Evolutionary conservation across 2,888 invertebrate genomes (phyloP).

Genomic region (Ochropacha duplaris): DNA sequence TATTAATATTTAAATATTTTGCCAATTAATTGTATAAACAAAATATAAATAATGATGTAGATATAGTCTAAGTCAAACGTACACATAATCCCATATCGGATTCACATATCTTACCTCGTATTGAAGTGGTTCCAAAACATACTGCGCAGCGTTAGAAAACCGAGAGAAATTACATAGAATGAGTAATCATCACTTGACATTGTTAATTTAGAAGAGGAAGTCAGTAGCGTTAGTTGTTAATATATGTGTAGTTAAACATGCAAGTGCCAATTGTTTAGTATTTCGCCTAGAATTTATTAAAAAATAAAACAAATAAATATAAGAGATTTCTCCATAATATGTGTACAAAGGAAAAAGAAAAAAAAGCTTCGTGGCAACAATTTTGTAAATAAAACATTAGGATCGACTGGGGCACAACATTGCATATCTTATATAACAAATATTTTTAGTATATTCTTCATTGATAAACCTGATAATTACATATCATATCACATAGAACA

Average conservation of each 20-base stretch:
- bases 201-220: conserved; percentile 64
- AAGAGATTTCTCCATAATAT: conserved; percentile 26
- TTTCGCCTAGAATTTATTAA: conserved; percentile 29
- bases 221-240: conserved; percentile 18
- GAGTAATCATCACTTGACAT: conserved; percentile 63
- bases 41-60: conserved; percentile 19
- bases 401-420: conserved; percentile 93
- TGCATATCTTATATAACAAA: conserved; percentile 81
- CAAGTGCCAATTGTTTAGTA: conserved; percentile 55
- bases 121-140: conserved; percentile 99
- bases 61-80: conserved; percentile 27
- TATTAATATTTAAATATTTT: conserved; percentile 20
- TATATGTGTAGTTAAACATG: conserved; percentile 56
- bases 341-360: conserved; percentile 63
- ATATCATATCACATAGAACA: background rate
- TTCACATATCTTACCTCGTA: conserved; percentile 93
- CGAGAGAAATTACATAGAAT: conserved; percentile 86
- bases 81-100: conserved; percentile 59
- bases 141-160: conserved; percentile 94
- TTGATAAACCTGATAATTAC: background rate
- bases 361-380: conserved; percentile 64
- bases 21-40: conserved; percentile 37
- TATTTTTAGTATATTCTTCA: conserved; percentile 20
- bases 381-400: conserved; percentile 74
- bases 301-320: conserved; percentile 41